Percentiles rank a stretch among this genome's conserved stretches.
Evolutionary conservation across 1,140 invertebrate species (phyloP).

Genomic region (Mylabris phalerata): DNA sequence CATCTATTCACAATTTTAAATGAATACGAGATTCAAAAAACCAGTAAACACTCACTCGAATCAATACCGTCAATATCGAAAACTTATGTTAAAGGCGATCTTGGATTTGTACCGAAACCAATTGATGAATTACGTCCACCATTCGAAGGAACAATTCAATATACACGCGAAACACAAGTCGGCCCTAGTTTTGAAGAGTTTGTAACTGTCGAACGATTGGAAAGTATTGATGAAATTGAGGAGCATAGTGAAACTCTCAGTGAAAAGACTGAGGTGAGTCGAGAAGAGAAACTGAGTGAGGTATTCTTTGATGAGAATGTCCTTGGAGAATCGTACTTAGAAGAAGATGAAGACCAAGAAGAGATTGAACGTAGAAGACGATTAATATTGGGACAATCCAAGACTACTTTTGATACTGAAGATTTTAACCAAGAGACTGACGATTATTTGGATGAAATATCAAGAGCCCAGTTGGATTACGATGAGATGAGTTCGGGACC

Average conservation of each 20-base stretch:
- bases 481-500: too few species aligned
- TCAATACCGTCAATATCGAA: slow-evolving; percentile 27
- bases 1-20: slow-evolving; percentile 48
- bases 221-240: neutral
- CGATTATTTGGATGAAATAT: too few species aligned
- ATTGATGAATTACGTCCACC: slow-evolving; percentile 24
- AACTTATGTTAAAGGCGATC: slow-evolving; percentile 34
- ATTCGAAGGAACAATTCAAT: neutral
- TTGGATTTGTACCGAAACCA: slow-evolving; percentile 37
- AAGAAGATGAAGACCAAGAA: slow-evolving; percentile 2
- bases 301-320: slow-evolving; percentile 32
- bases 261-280: slow-evolving; percentile 10
- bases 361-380: neutral
- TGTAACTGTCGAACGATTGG: slow-evolving; percentile 7
- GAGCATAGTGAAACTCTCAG: slow-evolving; percentile 8
- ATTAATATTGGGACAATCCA: too few species aligned
- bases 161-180: slow-evolving; percentile 21
- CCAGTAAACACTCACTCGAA: slow-evolving; percentile 28
- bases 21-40: slow-evolving; percentile 48
- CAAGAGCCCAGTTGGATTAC: too few species aligned
- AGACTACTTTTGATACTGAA: too few species aligned
- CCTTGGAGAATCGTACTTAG: slow-evolving; percentile 32
- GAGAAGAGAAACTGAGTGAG: slow-evolving; percentile 21
- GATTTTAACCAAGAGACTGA: too few species aligned
- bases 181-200: slow-evolving; percentile 34